Evolutionary conservation across 2,113 vertebrate genomes (phyloP), one percentile per base, ranked within the genome.

Genomic region (Hippocampus barbouri): DNA sequence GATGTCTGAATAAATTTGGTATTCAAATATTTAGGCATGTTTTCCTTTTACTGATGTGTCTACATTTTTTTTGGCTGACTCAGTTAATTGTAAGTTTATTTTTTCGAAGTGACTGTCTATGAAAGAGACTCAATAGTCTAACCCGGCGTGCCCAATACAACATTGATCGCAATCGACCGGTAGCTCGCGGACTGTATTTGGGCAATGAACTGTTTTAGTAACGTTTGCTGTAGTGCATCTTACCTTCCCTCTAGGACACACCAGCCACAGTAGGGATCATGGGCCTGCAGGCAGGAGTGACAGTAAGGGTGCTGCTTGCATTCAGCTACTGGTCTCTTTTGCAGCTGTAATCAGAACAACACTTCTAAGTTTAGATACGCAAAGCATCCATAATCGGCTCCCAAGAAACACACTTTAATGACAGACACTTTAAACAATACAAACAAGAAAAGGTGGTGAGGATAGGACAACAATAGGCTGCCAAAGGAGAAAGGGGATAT

Each of bases 251-350:
- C 94, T 69, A 99, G 95, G 74, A 98, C 93, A 85, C 97, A 99
- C 97, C 97, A 99, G 71, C 97, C 97, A 66, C 97, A 99, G 83
- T 98, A 98, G 0, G 97, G 97, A 83, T 99, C 97, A 47, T 91
- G 93, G 73, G 93, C 89, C 8, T 92, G 90, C 57, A 99, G 91
- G 56, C 97, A 99, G 40, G 96, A 96, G 5, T 88, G 89, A 61
- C 97, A 99, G 85, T 97, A 94, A 3, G 81, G 80, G 76, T 94
- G 92, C 64, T 93, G 84, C 63, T 94, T 92, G 87, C 97, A 99
- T 83, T 97, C 94, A 5, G 94, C 92, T 80, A 98, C 94, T 0
- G 97, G 96, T 82, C 97, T 93, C 83, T 95, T 97, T 82, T 93
- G 90, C 45, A 99, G 90, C 97, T 99, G 76, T 1, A 85, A 79